Evolutionary conservation across 2,797 vertebrate genomes (phyloP).

Genomic region (Squalus acanthias): DNA sequence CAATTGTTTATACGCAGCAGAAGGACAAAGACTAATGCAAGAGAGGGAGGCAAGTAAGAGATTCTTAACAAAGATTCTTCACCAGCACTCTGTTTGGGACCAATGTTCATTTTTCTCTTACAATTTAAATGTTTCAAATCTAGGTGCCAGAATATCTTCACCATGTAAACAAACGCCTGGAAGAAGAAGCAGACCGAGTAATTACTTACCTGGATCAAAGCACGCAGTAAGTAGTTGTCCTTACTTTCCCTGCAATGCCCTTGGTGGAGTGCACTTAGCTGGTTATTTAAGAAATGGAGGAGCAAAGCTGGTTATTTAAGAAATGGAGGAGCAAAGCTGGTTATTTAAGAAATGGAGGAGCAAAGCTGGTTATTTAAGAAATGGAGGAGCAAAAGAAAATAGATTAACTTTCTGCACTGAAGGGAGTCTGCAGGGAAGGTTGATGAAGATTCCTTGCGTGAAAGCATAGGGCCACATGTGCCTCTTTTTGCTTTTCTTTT

Average conservation of each 20-base stretch:
- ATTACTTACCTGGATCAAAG: constrained; percentile 70
- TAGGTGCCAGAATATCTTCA: constrained; percentile 71
- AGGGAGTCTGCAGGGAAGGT: not conserved
- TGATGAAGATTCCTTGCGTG: not conserved
- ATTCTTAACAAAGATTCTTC: not conserved
- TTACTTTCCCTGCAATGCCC: not conserved
- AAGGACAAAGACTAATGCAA: constrained; percentile 72
- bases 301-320: not conserved
- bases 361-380: not conserved
- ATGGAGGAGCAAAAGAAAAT: not conserved
- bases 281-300: not conserved
- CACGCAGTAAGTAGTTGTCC: constrained; percentile 62
- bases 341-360: not conserved
- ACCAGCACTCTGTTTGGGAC: not conserved
- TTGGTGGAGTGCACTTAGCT: not conserved
- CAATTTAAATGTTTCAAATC: constrained; percentile 39
- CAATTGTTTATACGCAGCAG: constrained; percentile 68
- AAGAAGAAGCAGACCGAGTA: constrained; percentile 68
- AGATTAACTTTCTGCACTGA: not conserved
- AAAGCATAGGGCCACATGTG: not conserved
- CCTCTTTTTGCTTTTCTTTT: not conserved
- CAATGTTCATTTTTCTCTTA: constrained; percentile 25
- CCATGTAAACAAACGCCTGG: constrained; percentile 67
- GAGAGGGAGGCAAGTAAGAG: constrained; percentile 63
- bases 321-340: not conserved